Conservation (phyloP, 2,888 invertebrate genomes). For the Arrhopalites spinosus region DNA sequence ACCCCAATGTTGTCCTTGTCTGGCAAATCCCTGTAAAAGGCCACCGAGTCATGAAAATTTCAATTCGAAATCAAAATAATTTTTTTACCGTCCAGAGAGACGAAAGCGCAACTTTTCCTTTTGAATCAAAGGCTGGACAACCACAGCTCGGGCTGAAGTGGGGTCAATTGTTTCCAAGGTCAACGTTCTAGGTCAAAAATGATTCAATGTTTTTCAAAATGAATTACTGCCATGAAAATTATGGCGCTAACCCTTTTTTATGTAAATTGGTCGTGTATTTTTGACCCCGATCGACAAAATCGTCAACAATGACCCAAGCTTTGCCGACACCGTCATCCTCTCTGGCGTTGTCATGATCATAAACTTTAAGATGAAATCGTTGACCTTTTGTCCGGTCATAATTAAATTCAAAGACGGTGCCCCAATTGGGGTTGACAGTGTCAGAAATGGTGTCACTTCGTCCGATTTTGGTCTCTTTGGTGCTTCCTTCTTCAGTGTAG, state of each 20-base stretch:
- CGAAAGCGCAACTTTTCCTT: constrained; percentile 44
- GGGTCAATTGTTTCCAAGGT: constrained; percentile 43
- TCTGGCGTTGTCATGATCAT: constrained; percentile 51
- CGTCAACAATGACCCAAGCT: constrained; percentile 51
- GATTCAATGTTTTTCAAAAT: no score
- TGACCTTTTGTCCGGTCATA: constrained; percentile 48
- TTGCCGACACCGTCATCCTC: constrained; percentile 52
- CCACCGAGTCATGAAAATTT: no score
- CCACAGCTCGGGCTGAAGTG: neutral
- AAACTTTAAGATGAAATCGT: constrained; percentile 45
- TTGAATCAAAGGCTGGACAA: constrained; percentile 8
- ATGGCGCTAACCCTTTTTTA: constrained; percentile 51
- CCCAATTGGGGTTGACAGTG: constrained; percentile 48
- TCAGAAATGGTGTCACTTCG: constrained; percentile 44
- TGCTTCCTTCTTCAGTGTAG: constrained; percentile 46
- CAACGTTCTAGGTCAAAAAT: constrained; percentile 43
- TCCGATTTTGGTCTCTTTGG: constrained; percentile 48
- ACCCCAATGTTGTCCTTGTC: constrained; percentile 43
- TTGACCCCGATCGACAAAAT: constrained; percentile 52
- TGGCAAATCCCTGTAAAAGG: constrained; percentile 10
- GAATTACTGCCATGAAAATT: neutral
- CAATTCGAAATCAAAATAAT: no score
- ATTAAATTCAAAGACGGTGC: constrained; percentile 51
- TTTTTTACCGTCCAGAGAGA: constrained; percentile 43
- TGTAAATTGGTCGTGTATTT: constrained; percentile 47